Evolutionary conservation across 2,888 invertebrate genomes (phyloP).

Genomic region (Drosophila quinaria): DNA sequence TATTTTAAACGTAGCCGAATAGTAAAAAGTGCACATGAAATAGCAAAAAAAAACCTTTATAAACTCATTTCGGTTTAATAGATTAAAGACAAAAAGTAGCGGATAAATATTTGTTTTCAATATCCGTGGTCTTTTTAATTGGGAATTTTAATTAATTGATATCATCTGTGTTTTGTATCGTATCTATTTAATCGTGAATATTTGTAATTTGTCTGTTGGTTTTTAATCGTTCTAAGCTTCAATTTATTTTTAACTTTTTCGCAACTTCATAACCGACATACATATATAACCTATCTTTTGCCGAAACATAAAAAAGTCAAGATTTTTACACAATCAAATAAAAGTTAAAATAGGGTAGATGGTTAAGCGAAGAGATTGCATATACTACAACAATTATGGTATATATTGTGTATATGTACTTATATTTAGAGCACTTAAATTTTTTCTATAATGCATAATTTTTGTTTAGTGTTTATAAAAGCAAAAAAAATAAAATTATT

Average conservation of each 20-base stretch:
- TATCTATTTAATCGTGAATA: slow-evolving; percentile 28
- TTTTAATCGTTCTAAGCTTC: slow-evolving; percentile 21
- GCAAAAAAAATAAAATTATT: slow-evolving; percentile 8
- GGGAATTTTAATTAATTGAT: slow-evolving; percentile 21
- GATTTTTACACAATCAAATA: slow-evolving; percentile 38
- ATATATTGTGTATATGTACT: slow-evolving; percentile 37
- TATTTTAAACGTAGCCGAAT: slow-evolving; percentile 49
- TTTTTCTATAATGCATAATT: slow-evolving; percentile 36
- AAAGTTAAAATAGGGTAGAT: slow-evolving; percentile 43
- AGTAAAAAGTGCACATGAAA: slow-evolving; percentile 48
- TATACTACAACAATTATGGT: slow-evolving; percentile 47
- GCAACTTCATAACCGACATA: slow-evolving; percentile 1
- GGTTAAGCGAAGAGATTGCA: slow-evolving; percentile 50
- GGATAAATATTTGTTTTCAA: slow-evolving; percentile 74
- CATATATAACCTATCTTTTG: slow-evolving; percentile 8
- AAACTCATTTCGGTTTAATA: slow-evolving; percentile 37
- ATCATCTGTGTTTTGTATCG: slow-evolving; percentile 25
- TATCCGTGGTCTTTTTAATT: slow-evolving; percentile 45
- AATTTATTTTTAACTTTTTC: slow-evolving; percentile 8
- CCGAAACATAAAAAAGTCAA: slow-evolving; percentile 23
- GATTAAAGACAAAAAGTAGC: slow-evolving; percentile 26
- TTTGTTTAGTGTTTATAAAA: slow-evolving; percentile 42
- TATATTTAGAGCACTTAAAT: slow-evolving; percentile 45
- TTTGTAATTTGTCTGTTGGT: slow-evolving; percentile 24
- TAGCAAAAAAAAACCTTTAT: slow-evolving; percentile 13